Evolutionary conservation across 2,888 invertebrate species (phyloP).

Genomic region (Phengaris alcon): DNA sequence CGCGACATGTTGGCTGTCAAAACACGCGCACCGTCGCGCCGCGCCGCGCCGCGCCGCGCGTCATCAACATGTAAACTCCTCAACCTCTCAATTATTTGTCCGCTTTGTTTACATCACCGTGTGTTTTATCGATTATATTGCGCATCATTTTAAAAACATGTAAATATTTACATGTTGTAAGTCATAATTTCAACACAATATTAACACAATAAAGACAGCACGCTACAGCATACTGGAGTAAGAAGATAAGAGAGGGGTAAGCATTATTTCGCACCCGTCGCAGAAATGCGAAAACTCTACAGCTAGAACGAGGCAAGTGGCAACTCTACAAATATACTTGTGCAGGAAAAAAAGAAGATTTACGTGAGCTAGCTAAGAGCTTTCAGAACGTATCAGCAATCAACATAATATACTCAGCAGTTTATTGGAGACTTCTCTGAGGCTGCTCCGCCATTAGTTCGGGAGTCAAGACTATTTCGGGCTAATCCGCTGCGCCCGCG

Average conservation of each 20-base stretch:
- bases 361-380: not conserved
- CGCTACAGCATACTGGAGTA: not conserved
- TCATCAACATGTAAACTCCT: slow-evolving; percentile 1
- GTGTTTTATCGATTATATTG: not conserved
- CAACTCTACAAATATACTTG: not conserved
- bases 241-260: too few relatives aligned
- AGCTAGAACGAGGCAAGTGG: too few relatives aligned
- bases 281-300: not conserved
- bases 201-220: not conserved
- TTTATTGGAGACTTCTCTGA: not conserved
- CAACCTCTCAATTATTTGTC: slow-evolving; percentile 22
- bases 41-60: too few relatives aligned
- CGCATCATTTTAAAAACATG: not conserved
- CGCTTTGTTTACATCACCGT: slow-evolving; percentile 7
- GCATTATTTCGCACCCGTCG: too few relatives aligned
- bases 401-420: not conserved
- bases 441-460: slow-evolving; percentile 61
- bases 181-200: not conserved
- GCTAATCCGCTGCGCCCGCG: slow-evolving; percentile 67
- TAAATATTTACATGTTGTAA: not conserved
- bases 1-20: slow-evolving; percentile 9
- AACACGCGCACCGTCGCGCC: not conserved
- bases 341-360: not conserved
- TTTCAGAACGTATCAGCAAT: not conserved
- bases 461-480: slow-evolving; percentile 58